Base-by-base conservation (phyloP, 2,797 vertebrate genomes). In the Falco novaeseelandiae region DNA sequence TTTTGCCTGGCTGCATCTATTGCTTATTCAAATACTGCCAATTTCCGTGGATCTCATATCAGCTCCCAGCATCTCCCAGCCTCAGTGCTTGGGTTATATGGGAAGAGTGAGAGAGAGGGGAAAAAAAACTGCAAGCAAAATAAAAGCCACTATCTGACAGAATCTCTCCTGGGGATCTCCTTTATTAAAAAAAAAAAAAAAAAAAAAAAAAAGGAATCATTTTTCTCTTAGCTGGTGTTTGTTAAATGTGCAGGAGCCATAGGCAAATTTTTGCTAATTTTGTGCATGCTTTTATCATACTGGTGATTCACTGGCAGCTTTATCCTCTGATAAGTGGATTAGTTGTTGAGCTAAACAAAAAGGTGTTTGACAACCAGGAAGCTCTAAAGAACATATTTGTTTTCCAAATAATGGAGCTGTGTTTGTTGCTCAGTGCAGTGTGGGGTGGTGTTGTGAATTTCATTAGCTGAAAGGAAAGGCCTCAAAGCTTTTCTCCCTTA, bases 251-350 rank as follows among this genome's bases (percentile, higher is more conserved):
- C 96, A 29, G 76, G 54, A 97, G 98, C 98, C 98, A 87, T 86
- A 78, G 98, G 98, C 98, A 83, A 94, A 70, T 97, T 98, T 96
- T 96, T 97, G 98, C 97, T 98, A 98, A 98, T 98, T 98, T 98
- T 95, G 97, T 96, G 96, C 97, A 85, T 95, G 98, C 97, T 97
- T 98, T 98, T 98, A 98, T 98, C 98, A 95, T 97, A 49, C 70
- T 57, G 87, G 95, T 98, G 97, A 98, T 98, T 97, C 97, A 96
- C 97, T 89, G 96, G 97, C 96, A 94, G 96, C 98, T 98, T 98
- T 98, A 98, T 96, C 97, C 98, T 79, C 97, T 7, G 97, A 98
- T 98, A 98, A 98, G 98, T 98, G 98, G 98, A 98, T 98, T 98
- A 98, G 98, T 97, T 96, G 88, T 97, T 89, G 97, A 98, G 98